Evolutionary conservation across 2,888 invertebrate genomes (phyloP).

Genomic region (Ochlodes sylvanus): DNA sequence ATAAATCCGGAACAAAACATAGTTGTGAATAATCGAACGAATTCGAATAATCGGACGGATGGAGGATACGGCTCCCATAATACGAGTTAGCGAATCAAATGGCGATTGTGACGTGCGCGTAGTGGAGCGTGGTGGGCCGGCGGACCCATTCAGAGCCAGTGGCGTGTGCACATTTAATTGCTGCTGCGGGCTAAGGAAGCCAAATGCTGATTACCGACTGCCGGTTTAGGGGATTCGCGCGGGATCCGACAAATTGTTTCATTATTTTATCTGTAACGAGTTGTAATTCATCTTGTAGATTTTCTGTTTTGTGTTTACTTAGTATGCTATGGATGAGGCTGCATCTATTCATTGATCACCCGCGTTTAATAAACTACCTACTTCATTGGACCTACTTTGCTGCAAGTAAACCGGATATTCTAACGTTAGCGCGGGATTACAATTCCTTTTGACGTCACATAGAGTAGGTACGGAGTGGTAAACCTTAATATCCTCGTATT

Average conservation of each 20-base stretch:
- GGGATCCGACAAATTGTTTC: constrained; percentile 25
- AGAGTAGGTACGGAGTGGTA: too few species aligned
- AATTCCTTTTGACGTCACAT: too few species aligned
- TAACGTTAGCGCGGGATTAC: too few species aligned
- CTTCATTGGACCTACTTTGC: too few species aligned
- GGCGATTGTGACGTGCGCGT: constrained; percentile 37
- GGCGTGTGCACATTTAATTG: constrained; percentile 81
- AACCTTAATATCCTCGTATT: too few species aligned
- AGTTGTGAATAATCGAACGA: constrained; percentile 49
- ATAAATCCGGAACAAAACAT: constrained; percentile 59
- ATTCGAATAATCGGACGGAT: constrained; percentile 23
- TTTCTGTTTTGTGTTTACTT: too few species aligned
- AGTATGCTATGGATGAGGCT: too few species aligned
- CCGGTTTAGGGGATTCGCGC: constrained; percentile 34
- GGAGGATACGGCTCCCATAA: constrained; percentile 28
- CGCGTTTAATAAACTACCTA: too few species aligned
- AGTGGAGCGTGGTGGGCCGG: constrained; percentile 38
- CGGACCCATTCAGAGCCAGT: constrained; percentile 64
- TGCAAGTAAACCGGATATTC: too few species aligned
- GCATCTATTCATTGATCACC: too few species aligned
- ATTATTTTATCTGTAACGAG: constrained; percentile 1
- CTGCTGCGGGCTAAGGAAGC: constrained; percentile 53
- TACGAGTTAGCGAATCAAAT: constrained; percentile 37
- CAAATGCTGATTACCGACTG: constrained; percentile 49
- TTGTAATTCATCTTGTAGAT: background rate